phyloP scores from a whole-genome alignment of 2,888 invertebrate genomes.

The Apomyelois bistriatella region DNA sequence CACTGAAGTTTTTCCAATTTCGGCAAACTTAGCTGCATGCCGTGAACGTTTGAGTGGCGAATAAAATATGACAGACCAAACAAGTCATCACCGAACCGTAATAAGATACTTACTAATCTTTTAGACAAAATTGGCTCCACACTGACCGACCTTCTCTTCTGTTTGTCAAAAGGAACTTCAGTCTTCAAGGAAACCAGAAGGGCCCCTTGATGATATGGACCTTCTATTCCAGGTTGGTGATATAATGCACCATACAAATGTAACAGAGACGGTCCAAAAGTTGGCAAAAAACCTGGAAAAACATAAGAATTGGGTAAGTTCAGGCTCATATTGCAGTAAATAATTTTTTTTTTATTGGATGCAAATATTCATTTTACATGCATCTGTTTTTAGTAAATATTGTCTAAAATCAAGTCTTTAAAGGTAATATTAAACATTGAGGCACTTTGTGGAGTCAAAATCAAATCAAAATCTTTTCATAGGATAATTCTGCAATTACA shows the following conservation, averaged over 20 bases:
- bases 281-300: slow-evolving; percentile 85
- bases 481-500: too few relatives aligned
- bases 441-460: too few relatives aligned
- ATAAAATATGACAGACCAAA: too few relatives aligned
- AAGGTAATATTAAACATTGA: too few relatives aligned
- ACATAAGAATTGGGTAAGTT: not conserved
- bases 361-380: too few relatives aligned
- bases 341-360: not conserved
- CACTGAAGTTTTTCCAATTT: too few relatives aligned
- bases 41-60: too few relatives aligned
- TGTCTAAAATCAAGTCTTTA: too few relatives aligned
- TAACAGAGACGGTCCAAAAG: slow-evolving; percentile 90
- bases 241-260: slow-evolving; percentile 83
- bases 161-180: slow-evolving; percentile 80
- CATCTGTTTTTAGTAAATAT: too few relatives aligned
- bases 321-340: not conserved
- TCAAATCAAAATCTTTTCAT: too few relatives aligned
- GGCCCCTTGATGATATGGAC: slow-evolving; percentile 84
- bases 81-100: not conserved
- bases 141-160: slow-evolving; percentile 46
- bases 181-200: slow-evolving; percentile 86
- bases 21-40: too few relatives aligned
- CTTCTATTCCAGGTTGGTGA: slow-evolving; percentile 40
- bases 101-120: slow-evolving; percentile 36
- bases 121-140: slow-evolving; percentile 55